Base-by-base conservation (phyloP, 2,113 vertebrate species). In the Gymnocephalus cernua region DNA sequence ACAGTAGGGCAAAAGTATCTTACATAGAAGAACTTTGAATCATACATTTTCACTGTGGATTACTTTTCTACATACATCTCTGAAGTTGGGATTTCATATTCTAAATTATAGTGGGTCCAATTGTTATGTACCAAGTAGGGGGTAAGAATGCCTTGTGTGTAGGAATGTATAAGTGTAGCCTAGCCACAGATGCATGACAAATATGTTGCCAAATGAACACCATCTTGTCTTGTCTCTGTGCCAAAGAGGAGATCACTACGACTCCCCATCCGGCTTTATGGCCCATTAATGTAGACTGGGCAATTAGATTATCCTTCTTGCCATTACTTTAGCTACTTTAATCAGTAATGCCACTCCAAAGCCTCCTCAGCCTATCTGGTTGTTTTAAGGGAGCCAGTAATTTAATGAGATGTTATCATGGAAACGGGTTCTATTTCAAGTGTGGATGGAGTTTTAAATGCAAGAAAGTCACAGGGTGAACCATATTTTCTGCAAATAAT, bases 281-380 rank as follows among this genome's bases (percentile, higher is more conserved):
- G 77, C 15, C 78, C 85, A 75, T 86, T 81, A 71, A 70, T 80
- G 71, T 58, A 59, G 79, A 80, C 68, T 65, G 61, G 61, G 51
- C 82, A 86, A 90, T 86, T 76, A 79, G 79, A 90, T 89, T 72
- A 83, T 74, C 64, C 56, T 67, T 80, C 57, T 58, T 82, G 61
- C 72, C 74, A 86, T 89, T 78, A 86, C 83, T 80, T 74, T 35
- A 75, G 79, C 48, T 80, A 48, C 64, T 88, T 81, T 81, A 89
- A 91, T 85, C 72, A 90, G 80, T 35, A 58, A 32, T 56, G 64
- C 45, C 38, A 66, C 58, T 83, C 62, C 16, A 23, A 23, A 75
- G 64, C 50, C 57, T 80, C 59, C 59, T 53, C 27, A 84, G 27
- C 38, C 21, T 75, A 84, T 56, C 62, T 67, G 67, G 2, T 77